Base-by-base conservation (phyloP, 2,113 vertebrate genomes). In the Gambusia affinis region DNA sequence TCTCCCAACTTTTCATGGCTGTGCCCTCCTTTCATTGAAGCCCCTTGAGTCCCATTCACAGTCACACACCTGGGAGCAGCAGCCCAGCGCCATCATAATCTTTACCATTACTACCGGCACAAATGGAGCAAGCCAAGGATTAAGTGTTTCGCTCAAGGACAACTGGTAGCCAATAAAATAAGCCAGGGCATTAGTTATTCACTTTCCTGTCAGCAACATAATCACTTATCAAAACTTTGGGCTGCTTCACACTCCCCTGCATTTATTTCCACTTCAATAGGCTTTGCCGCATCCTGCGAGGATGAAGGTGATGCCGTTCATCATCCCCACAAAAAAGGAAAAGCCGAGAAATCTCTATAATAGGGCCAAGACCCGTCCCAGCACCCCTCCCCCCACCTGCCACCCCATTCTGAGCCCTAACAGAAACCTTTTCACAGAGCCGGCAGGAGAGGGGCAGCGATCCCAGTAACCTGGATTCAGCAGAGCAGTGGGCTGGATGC, bases 91-190 rank as follows among this genome's bases (percentile, higher is more conserved):
- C 77, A 67, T 81, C 63, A 75, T 87, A 77, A 89, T 88, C 76
- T 64, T 28, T 42, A 67, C 37, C 8, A 29, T 67, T 60, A 72
- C 68, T 65, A 51, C 22, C 60, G 74, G 78, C 78, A 30, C 42
- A 69, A 70, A 62, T 75, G 73, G 65, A 79, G 70, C 82, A 33
- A 57, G 69, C 57, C 35, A 64, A 73, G 78, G 81, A 84, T 87
- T 85, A 84, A 82, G 78, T 65, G 78, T 51, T 85, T 64, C 73
- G 72, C 72, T 88, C 77, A 87, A 87, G 89, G 87, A 80, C 81
- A 81, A 72, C 47, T 62, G 67, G n/a, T 73, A 42, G 68, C 57
- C 71, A 47, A 66, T 28, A 62, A 71, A 64, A 78, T 67, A 67
- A 37, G 24, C 28, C 60, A 65, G 63, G 19, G 42, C 67, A 80